These are phyloP conservation scores for Listronotus bonariensis DNA, from an alignment of 1,140 invertebrate genomes.

Conservation along the genomic window DNA sequence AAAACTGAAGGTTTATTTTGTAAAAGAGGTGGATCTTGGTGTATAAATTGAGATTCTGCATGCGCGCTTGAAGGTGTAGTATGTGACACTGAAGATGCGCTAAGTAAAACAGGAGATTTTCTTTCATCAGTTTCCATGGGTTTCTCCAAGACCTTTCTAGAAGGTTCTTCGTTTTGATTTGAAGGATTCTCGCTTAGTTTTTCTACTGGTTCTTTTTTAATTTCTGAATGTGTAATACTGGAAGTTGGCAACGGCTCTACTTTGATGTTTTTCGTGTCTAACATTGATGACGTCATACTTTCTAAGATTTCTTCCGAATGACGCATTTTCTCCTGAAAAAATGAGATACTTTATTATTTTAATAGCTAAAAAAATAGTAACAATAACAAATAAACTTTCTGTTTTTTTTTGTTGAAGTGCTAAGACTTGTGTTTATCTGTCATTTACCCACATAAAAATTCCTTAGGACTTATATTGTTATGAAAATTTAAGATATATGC, in stretches of 20 bases:
- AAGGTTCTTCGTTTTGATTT: neutral
- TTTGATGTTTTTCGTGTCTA: constrained; percentile 25
- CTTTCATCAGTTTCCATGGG: neutral
- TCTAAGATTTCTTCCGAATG: constrained; percentile 44
- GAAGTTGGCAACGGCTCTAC: constrained; percentile 12
- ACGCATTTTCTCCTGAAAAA: constrained; percentile 47
- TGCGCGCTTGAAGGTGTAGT: neutral
- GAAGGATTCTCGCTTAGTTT: neutral
- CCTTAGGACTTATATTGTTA: too few relatives aligned
- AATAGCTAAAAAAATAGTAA: too few relatives aligned
- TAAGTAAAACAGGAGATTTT: constrained; percentile 1
- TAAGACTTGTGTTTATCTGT: too few relatives aligned
- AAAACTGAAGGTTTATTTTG: constrained; percentile 14
- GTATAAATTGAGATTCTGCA: neutral
- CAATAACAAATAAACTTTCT: too few relatives aligned
- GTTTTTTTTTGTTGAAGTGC: too few relatives aligned
- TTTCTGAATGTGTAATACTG: constrained; percentile 6
- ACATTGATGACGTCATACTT: constrained; percentile 27
- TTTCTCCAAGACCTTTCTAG: neutral
- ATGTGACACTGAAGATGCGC: neutral
- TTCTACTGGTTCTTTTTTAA: constrained; percentile 9
- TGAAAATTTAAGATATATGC: too few relatives aligned
- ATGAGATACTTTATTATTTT: constrained; percentile 9
- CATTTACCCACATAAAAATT: too few relatives aligned
- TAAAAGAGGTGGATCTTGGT: neutral